Base-by-base conservation (phyloP, 2,888 invertebrate genomes). In the Parapristionchus giblindavisi region DNA sequence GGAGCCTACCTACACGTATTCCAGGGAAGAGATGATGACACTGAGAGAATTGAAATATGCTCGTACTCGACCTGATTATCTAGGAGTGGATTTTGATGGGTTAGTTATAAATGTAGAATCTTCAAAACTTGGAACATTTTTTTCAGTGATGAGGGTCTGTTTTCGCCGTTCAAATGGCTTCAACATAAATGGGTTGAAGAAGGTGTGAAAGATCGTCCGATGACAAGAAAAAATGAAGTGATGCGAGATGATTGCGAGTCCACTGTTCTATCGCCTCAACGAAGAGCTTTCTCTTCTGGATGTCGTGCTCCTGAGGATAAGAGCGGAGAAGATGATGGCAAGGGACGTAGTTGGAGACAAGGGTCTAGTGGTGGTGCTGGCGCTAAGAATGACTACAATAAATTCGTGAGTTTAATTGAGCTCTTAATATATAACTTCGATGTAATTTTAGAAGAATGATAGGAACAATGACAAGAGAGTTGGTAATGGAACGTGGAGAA, bases 121-220 rank as follows among this genome's bases (percentile, higher is more conserved):
- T 24, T 24, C 24, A 27, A 24, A 38, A 24, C 14, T n/a, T 36
- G 40, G 24, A 11, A n/a, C n/a, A 29, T 68, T 11, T 58, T 56
- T 77, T 84, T 66, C 73, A 85, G 85, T 32, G 85, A 86, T 1
- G 83, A 85, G 65, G 84, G 84, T 0, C 80, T 81, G 56, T 86
- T 85, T 74, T 85, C 85, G 14, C 85, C 85, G 32, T 78, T 79
- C 72, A 84, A 85, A 76, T 85, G 85, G 85, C 76, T 85, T 34
- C 81, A 84, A 74, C 77, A 84, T 72, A 74, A 79, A 24, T 85
- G 85, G 85, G 81, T 81, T 52, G 76, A 81, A 27, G 85, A 85
- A 75, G 85, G 84, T 52, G 80, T 85, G 51, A 83, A 84, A 71
- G 82, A 81, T 79, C 79, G 80, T 73, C 78, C 78, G 11, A 71